These are phyloP conservation scores for Coelopa frigida DNA, from an alignment of 1,140 invertebrate genomes.

Conservation along the genomic window DNA sequence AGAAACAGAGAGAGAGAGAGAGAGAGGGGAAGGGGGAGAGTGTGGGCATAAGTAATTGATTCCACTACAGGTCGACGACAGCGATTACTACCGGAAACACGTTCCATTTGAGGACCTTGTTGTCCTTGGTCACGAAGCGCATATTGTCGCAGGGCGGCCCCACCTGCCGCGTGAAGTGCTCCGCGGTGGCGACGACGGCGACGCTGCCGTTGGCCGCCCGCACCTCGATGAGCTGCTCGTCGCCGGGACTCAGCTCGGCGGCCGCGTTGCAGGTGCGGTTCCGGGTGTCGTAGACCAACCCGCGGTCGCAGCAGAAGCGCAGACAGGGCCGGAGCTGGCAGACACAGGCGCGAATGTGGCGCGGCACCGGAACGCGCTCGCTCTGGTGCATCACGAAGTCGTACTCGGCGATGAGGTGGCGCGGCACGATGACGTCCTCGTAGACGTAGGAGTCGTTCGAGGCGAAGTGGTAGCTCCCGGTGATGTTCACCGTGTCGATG, in stretches of 20 bases:
- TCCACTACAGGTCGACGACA: no score
- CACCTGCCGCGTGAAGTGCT: conserved; percentile 22
- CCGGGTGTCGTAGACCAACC: conserved; percentile 23
- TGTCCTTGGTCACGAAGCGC: conserved; percentile 18
- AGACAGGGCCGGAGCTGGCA: conserved; percentile 31
- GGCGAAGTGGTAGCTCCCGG: conserved; percentile 19
- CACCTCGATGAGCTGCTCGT: not conserved
- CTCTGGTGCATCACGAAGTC: conserved; percentile 37
- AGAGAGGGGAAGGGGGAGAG: no score
- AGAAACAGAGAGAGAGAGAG: not conserved
- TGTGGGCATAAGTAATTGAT: no score
- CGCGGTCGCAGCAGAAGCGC: conserved; percentile 30
- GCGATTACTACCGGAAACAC: conserved; percentile 24
- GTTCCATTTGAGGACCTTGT: conserved; percentile 25
- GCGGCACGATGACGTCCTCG: conserved; percentile 20
- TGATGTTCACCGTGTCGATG: conserved; percentile 37
- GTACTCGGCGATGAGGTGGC: conserved; percentile 27
- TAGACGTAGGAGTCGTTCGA: conserved; percentile 4
- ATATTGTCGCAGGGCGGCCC: conserved; percentile 32
- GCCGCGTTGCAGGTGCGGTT: conserved; percentile 6
- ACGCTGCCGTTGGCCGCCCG: conserved; percentile 9
- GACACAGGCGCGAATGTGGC: conserved; percentile 31
- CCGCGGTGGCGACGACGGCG: not conserved
- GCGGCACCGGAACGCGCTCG: conserved; percentile 19
- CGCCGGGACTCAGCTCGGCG: not conserved